A percentile compares a stretch with the other conserved stretches of the same genome.
Evolutionary conservation across 2,797 vertebrate genomes (phyloP).

Genomic region (Notoglanidium macrostoma): DNA sequence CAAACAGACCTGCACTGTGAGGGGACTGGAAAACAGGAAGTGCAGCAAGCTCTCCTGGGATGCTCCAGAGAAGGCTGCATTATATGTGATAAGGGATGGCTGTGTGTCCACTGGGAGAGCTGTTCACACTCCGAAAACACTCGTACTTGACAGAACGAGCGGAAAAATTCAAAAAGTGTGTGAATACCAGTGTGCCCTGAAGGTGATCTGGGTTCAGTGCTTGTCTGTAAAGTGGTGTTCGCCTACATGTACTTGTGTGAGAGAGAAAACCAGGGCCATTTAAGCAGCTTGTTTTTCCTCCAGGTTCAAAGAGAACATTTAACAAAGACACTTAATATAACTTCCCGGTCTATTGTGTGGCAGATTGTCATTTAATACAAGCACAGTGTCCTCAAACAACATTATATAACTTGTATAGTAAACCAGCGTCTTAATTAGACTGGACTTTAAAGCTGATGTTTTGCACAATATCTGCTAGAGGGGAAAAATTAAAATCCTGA

Average conservation of each 20-base stretch:
- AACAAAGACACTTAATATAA: constrained; percentile 20
- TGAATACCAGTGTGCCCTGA: not conserved
- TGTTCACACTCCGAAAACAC: constrained; percentile 6
- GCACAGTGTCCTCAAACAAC: constrained; percentile 9
- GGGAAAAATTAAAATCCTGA: not conserved
- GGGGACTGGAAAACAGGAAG: constrained; percentile 73
- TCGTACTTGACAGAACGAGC: not conserved
- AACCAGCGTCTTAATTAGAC: constrained; percentile 1
- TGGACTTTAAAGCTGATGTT: constrained; percentile 10
- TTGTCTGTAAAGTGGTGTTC: not conserved
- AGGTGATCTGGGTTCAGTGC: not conserved
- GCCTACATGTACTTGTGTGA: not conserved
- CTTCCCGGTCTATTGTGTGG: not conserved
- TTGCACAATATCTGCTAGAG: not conserved
- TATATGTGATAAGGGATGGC: constrained; percentile 15
- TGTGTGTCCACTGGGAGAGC: constrained; percentile 42
- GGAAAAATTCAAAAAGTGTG: not conserved
- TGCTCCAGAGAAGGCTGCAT: constrained; percentile 24
- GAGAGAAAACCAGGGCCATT: not conserved
- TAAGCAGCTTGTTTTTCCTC: not conserved
- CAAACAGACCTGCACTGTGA: constrained; percentile 67
- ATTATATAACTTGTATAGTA: not conserved
- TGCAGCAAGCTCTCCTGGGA: constrained; percentile 9
- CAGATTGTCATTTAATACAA: not conserved
- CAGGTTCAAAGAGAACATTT: not conserved